Evolutionary conservation across 2,888 invertebrate species (phyloP), one percentile per base, ranked within the genome.

Genomic region (Phymatocera aterrima): DNA sequence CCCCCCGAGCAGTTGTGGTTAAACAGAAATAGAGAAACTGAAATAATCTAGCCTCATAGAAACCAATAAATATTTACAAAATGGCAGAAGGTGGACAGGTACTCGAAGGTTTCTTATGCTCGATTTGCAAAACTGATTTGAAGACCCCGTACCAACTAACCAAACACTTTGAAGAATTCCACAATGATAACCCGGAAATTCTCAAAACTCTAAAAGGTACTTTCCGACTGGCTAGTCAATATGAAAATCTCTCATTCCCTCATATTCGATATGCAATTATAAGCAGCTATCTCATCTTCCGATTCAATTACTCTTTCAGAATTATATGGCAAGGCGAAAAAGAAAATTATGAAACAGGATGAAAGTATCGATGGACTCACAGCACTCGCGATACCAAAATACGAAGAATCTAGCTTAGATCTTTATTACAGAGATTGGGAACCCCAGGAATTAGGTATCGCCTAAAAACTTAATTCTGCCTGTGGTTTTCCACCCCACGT

Each of bases 101-200:
- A 83, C 92, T 96, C 80, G 98, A 99, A 91, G 99, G 99, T 4
- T 98, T 99, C 88, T 92, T 99, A 10, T 99, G 99, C 90, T 98
- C 99, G 0, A 97, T 98, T 85, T 99, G 99, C 88, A 96, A 97
- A 91, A 95, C 95, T 51, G 98, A 99, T 90, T 93, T 97, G 65
- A 96, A 96, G 88, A 96, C 97, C 15, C 95, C 97, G 5, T 93
- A 94, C 77, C 95, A 96, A 88, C 92, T 99, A 78, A 95, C 96
- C 77, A 93, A 94, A 83, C 99, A 99, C 91, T 98, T 98, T 88
- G 97, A 98, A 90, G 95, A 95, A 80, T 93, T 94, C 77, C 98
- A 99, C 90, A 95, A 95, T 79, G 96, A 98, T 88, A 97, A 97
- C 86, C 95, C 96, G 86, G 97, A 96, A 90, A 94, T 96, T 74